Conservation (phyloP, 1,140 invertebrate species). For the Euwallacea similis region DNA sequence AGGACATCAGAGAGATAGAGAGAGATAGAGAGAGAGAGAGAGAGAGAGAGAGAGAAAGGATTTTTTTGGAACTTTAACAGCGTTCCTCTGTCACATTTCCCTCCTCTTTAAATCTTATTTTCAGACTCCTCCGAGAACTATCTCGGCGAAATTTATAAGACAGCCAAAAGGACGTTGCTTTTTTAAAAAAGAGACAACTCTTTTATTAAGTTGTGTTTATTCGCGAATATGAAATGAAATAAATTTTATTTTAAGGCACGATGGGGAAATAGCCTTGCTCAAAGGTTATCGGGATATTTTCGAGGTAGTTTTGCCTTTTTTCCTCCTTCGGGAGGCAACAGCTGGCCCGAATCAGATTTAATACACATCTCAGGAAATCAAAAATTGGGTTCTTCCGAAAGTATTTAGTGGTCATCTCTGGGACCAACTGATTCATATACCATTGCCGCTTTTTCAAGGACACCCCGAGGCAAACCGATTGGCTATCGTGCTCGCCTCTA, state of each 20-base stretch:
- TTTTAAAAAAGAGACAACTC: constrained; percentile 5
- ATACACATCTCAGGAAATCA: no score
- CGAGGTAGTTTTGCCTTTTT: constrained; percentile 6
- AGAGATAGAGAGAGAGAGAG: no score
- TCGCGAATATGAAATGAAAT: constrained; percentile 33
- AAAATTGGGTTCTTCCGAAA: no score
- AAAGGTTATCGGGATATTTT: constrained; percentile 18
- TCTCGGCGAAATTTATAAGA: constrained; percentile 36
- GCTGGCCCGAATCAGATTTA: constrained; percentile 18
- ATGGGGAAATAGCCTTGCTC: constrained; percentile 16
- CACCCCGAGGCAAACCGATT: no score
- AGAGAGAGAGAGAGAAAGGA: constrained; percentile 12
- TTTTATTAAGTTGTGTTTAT: constrained; percentile 39
- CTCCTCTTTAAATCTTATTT: constrained; percentile 33
- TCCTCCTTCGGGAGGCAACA: constrained; percentile 12
- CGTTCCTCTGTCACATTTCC: constrained; percentile 34
- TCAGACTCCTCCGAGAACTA: constrained; percentile 36
- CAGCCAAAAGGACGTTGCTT: constrained; percentile 19
- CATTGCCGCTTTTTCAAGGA: no score
- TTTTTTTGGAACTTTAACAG: constrained; percentile 7
- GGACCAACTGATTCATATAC: no score
- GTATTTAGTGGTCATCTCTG: no score
- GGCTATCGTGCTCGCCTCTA: no score
- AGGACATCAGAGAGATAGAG: constrained; percentile 17
- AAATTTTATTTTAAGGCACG: constrained; percentile 31